Percentiles rank a stretch among this genome's conserved stretches.
These are phyloP conservation scores for Eptesicus fuscus DNA, from an alignment of 2,113 vertebrate species.

Conservation along the genomic window DNA sequence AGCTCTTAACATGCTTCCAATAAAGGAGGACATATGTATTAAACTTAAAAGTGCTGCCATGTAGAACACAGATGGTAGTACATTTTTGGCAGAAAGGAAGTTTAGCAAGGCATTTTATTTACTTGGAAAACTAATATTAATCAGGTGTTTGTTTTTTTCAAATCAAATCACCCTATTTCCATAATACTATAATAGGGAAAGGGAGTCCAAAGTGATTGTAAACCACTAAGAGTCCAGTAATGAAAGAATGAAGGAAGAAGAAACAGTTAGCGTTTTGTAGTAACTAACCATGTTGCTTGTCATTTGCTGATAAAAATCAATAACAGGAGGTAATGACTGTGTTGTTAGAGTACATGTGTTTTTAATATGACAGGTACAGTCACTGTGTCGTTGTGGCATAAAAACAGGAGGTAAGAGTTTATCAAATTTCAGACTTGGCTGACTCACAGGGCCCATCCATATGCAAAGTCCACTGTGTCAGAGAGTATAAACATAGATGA, in stretches of 20 bases:
- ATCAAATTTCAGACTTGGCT: conserved; percentile 81
- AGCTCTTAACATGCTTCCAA: conserved; percentile 56
- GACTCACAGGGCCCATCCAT: conserved; percentile 76
- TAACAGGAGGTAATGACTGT: conserved; percentile 61
- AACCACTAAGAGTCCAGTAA: not conserved
- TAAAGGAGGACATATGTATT: conserved; percentile 64
- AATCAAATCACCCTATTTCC: not conserved
- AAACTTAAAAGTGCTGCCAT: conserved; percentile 59
- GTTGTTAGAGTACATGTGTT: conserved; percentile 46
- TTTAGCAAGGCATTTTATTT: conserved; percentile 63
- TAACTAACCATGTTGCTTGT: not conserved
- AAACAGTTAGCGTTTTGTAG: conserved; percentile 3
- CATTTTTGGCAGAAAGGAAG: conserved; percentile 60
- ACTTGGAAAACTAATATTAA: conserved; percentile 54
- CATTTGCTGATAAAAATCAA: conserved; percentile 57
- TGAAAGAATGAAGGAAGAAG: conserved; percentile 21
- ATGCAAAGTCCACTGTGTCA: conserved; percentile 73
- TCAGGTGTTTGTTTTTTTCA: not conserved
- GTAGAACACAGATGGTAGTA: conserved; percentile 65
- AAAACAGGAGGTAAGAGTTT: conserved; percentile 78
- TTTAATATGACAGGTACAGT: conserved; percentile 65
- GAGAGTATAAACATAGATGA: conserved; percentile 77
- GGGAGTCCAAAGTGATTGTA: not conserved
- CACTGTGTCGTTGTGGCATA: conserved; percentile 56
- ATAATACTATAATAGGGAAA: not conserved